Conservation (phyloP, 2,797 vertebrate species). For the Dallia pectoralis region DNA sequence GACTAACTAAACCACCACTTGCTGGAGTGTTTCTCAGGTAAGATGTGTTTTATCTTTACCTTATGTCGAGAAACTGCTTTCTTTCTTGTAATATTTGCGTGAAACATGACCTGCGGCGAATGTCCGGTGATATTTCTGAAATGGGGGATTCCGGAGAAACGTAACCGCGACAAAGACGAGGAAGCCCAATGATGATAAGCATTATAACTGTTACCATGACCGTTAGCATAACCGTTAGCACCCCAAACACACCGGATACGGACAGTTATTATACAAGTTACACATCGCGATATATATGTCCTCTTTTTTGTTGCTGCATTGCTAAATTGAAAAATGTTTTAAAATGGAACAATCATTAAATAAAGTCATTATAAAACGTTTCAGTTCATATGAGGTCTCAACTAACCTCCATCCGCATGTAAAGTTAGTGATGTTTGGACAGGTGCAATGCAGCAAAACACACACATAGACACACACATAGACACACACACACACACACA, state of each 20-base stretch:
- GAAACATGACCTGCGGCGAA: neutral
- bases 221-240: too few relatives aligned
- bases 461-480: too few relatives aligned
- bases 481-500: too few relatives aligned
- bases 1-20: neutral
- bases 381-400: conserved; percentile 27
- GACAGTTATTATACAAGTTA: neutral
- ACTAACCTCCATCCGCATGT: conserved; percentile 40
- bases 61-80: neutral
- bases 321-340: neutral
- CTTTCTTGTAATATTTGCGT: neutral
- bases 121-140: neutral
- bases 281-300: neutral
- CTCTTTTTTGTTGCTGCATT: neutral
- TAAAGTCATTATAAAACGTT: neutral
- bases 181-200: neutral
- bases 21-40: conserved; percentile 5
- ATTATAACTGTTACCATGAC: too few relatives aligned
- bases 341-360: neutral
- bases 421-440: conserved; percentile 55
- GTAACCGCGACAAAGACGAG: neutral
- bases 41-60: neutral
- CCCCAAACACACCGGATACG: neutral
- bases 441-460: conserved; percentile 75
- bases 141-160: neutral